A percentile compares a stretch with the other conserved stretches of the same genome.
These are phyloP conservation scores for Caracal caracal DNA, from an alignment of 2,113 vertebrate species.

Conservation along the genomic window DNA sequence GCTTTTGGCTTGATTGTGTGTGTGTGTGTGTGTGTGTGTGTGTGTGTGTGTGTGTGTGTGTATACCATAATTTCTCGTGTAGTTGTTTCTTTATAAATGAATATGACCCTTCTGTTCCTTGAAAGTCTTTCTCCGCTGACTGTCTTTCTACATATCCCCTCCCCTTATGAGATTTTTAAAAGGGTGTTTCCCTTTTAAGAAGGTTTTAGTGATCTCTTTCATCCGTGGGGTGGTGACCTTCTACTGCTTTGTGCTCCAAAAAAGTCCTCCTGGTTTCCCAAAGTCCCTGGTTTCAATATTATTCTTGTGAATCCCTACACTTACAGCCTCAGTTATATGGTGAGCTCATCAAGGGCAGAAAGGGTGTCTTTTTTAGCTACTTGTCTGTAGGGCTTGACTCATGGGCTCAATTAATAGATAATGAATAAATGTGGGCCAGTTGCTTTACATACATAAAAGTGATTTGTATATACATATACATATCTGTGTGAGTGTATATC, in stretches of 20 bases:
- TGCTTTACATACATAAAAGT: conserved; percentile 14
- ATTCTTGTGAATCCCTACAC: neutral
- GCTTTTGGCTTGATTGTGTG: neutral
- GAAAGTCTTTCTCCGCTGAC: neutral
- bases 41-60: neutral
- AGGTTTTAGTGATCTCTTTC: neutral
- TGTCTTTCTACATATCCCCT: neutral
- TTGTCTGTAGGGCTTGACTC: neutral
- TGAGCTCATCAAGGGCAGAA: neutral
- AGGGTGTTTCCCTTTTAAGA: neutral
- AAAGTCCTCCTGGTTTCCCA: neutral
- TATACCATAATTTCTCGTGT: neutral
- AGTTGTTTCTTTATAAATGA: neutral
- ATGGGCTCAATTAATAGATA: conserved; percentile 15
- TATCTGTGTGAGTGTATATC: neutral
- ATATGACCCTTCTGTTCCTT: neutral
- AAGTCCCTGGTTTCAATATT: neutral
- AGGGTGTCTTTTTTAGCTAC: neutral
- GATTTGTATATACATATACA: neutral
- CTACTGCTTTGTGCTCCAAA: neutral
- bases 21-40: neutral
- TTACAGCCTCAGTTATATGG: neutral
- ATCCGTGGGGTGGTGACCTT: neutral
- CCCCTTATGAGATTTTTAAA: neutral
- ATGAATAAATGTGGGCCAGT: conserved; percentile 9